A percentile compares a stretch with the other conserved stretches of the same genome.
Evolutionary conservation across 2,113 vertebrate genomes (phyloP).

Genomic region (Murina feae): DNA sequence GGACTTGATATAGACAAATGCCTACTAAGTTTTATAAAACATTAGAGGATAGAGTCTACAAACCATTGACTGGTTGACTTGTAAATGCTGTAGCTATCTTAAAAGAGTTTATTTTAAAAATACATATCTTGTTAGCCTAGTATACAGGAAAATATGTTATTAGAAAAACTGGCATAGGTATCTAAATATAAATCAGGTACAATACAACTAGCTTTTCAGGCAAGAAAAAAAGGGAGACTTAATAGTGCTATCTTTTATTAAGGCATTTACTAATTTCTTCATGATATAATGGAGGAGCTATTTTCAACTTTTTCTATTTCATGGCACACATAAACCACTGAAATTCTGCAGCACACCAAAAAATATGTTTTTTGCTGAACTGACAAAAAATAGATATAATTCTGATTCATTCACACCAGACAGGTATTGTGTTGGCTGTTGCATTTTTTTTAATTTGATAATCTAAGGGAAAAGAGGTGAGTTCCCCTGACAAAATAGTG

Average conservation of each 20-base stretch:
- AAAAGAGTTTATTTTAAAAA: not conserved
- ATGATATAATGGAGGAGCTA: not conserved
- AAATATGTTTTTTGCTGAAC: not conserved
- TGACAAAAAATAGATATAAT: not conserved
- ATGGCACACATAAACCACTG: not conserved
- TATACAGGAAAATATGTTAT: not conserved
- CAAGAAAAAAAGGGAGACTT: not conserved
- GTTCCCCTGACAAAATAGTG: not conserved
- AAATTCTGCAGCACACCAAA: not conserved
- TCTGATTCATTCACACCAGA: not conserved
- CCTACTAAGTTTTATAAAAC: not conserved
- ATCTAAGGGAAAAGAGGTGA: not conserved
- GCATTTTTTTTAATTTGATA: not conserved
- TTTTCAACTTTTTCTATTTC: not conserved
- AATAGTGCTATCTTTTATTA: not conserved
- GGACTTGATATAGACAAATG: not conserved
- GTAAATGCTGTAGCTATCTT: not conserved
- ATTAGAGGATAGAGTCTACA: not conserved
- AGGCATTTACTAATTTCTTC: not conserved
- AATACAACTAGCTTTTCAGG: not conserved
- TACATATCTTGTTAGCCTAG: not conserved
- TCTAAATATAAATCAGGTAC: not conserved
- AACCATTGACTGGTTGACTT: not conserved
- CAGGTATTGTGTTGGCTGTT: not conserved
- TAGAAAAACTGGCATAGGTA: not conserved